Evolutionary conservation across 2,797 vertebrate species (phyloP), one percentile per base, ranked within the genome.

Genomic region (Anguilla obscura): DNA sequence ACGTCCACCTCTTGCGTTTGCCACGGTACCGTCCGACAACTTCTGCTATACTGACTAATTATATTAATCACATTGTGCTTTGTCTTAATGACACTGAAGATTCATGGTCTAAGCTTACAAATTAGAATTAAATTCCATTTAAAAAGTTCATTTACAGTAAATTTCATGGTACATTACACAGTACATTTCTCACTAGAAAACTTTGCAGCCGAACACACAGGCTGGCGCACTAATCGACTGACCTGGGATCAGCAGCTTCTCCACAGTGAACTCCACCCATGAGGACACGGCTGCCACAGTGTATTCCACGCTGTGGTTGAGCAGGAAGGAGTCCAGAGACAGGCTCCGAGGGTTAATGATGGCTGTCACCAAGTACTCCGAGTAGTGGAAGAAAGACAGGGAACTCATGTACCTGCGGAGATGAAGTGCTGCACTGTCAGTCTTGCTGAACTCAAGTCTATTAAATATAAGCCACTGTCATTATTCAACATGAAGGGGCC

Each of bases 221-320:
- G 27, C 69, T 74, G 69, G 30, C 9, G 12, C 27, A 2, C 10
- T 10, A n/a, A 10, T 3, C 24, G 63, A 91, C 93, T 56, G 3
- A 99, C 99, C 99, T 97, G 99, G 98, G 91, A 97, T 94, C 0
- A 97, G 94, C 4, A 98, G 92, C 88, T 97, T 99, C 92, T 99
- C 99, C 85, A 99, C 92, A 0, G 96, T 98, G 93, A 99, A 99
- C 93, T 99, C 99, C 88, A 99, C 89, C 99, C 98, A 99, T 18
- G 99, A 99, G 0, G 98, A 98, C 83, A 97, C 84, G 0, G 99
- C 98, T 0, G 99, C 98, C 88, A 99, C 91, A 0, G 97, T 98
- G 92, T 99, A 99, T 92, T 99, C 99, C 89, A 98, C 88, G 12
- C 98, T 99, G 95, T 99, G 98, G 93, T 99, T 99, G 91, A 99